Evolutionary conservation across 2,113 vertebrate species (phyloP).

Genomic region (Albula goreensis): DNA sequence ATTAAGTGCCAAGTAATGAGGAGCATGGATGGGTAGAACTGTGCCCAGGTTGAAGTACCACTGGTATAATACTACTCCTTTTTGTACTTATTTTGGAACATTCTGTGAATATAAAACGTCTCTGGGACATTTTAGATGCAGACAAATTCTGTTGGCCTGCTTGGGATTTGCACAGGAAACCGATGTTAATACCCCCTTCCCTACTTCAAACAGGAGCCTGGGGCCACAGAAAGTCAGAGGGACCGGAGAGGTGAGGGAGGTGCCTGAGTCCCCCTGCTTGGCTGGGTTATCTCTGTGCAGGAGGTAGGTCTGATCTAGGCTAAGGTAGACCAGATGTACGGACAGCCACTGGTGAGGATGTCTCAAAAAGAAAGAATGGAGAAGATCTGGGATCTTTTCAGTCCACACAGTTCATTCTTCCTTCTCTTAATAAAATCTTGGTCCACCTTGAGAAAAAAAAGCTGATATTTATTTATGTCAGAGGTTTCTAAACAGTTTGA

Average conservation of each 20-base stretch:
- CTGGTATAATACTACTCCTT: no score
- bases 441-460: background rate
- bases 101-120: slow-evolving; percentile 51
- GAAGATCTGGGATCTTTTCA: background rate
- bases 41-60: no score
- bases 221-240: slow-evolving; percentile 61
- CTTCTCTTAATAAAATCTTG: background rate
- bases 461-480: background rate
- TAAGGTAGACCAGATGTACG: slow-evolving; percentile 42
- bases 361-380: slow-evolving; percentile 16
- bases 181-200: slow-evolving; percentile 70
- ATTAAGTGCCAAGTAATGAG: no score
- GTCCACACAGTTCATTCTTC: background rate
- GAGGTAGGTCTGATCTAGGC: slow-evolving; percentile 19
- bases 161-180: slow-evolving; percentile 73
- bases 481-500: background rate
- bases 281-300: slow-evolving; percentile 13
- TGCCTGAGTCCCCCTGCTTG: background rate
- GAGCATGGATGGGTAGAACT: no score
- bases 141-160: slow-evolving; percentile 67
- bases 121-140: slow-evolving; percentile 63
- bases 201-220: slow-evolving; percentile 15
- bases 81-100: slow-evolving; percentile 45
- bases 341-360: slow-evolving; percentile 17
- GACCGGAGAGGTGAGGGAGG: background rate